A percentile compares a stretch with the other conserved stretches of the same genome.
Evolutionary conservation across 2,888 invertebrate species (phyloP).

Genomic region (Erannis defoliaria): DNA sequence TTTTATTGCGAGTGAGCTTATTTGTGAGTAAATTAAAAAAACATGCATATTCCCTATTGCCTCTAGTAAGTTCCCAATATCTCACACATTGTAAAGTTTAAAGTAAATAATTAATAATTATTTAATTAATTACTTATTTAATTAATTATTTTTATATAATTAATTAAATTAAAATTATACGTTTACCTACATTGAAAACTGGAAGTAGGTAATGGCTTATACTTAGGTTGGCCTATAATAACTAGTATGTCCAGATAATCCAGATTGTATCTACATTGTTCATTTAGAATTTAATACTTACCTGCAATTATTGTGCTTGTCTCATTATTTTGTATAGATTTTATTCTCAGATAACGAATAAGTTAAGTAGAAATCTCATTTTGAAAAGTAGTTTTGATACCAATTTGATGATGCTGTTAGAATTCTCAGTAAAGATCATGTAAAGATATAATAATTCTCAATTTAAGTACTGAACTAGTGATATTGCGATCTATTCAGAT

Average conservation of each 20-base stretch:
- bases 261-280: not conserved
- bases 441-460: constrained; percentile 25
- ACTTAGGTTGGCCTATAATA: constrained; percentile 43
- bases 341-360: constrained; percentile 6
- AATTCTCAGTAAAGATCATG: constrained; percentile 6
- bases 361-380: constrained; percentile 23
- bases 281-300: constrained; percentile 1
- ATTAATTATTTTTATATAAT: too few species aligned
- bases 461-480: constrained; percentile 26
- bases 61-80: too few species aligned
- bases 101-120: not conserved
- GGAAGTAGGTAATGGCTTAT: constrained; percentile 42
- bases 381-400: constrained; percentile 25
- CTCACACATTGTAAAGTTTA: too few species aligned
- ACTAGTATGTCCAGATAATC: not conserved
- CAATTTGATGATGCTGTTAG: constrained; percentile 1
- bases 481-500: constrained; percentile 27
- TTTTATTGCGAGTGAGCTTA: too few species aligned
- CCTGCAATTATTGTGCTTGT: not conserved
- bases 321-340: constrained; percentile 9
- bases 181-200: not conserved
- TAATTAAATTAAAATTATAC: too few species aligned
- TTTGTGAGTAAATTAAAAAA: too few species aligned
- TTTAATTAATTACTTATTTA: too few species aligned
- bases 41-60: too few species aligned